Conservation (phyloP, 2,797 vertebrate genomes). For the Sebastes diaconus region DNA sequence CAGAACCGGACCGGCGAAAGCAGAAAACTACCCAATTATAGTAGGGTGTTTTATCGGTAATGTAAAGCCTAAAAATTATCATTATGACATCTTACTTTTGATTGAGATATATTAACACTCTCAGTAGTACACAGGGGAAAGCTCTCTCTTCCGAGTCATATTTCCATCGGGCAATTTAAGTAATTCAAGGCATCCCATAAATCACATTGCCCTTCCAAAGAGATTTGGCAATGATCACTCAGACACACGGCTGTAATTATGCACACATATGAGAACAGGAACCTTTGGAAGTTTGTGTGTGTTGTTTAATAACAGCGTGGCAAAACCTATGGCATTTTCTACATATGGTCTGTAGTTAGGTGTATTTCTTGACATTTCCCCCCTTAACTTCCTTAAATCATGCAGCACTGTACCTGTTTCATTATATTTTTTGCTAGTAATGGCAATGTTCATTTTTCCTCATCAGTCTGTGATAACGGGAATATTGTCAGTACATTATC, state of each 20-base stretch:
- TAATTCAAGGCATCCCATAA: slow-evolving; percentile 18
- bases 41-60: too few relatives aligned
- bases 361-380: not conserved
- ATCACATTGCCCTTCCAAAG: slow-evolving; percentile 4
- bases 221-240: slow-evolving; percentile 41
- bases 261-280: not conserved
- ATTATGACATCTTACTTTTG: too few relatives aligned
- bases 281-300: not conserved
- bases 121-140: too few relatives aligned
- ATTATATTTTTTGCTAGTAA: not conserved
- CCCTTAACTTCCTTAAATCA: not conserved
- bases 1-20: too few relatives aligned
- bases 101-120: too few relatives aligned
- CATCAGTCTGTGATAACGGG: not conserved
- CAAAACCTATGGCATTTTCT: not conserved
- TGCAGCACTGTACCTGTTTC: not conserved
- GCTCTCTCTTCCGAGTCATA: not conserved
- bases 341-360: not conserved
- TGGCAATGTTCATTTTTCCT: not conserved
- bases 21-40: too few relatives aligned
- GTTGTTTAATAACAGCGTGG: not conserved
- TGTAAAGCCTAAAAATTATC: too few relatives aligned
- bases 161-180: slow-evolving; percentile 2
- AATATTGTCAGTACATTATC: not conserved
- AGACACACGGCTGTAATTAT: slow-evolving; percentile 6